Percentiles rank a stretch among this genome's conserved stretches.
Evolutionary conservation across 2,797 vertebrate genomes (phyloP).

Genomic region (Sebastes matsubarae): DNA sequence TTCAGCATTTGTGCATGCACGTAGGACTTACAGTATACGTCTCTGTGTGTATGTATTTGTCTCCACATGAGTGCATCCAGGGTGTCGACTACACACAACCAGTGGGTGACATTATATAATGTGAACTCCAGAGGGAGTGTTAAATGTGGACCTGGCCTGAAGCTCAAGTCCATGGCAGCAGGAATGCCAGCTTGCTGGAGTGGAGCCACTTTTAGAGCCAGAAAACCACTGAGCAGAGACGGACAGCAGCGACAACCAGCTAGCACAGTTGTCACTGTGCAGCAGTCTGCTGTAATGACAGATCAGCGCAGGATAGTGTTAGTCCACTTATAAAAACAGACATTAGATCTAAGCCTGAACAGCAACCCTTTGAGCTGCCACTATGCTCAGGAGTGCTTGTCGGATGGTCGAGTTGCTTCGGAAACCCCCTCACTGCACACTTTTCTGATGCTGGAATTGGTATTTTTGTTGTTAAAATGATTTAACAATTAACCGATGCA

Average conservation of each 20-base stretch:
- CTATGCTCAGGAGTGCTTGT: not conserved
- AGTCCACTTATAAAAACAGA: constrained; percentile 32
- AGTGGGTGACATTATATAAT: constrained; percentile 61
- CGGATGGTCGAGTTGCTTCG: not conserved
- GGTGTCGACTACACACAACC: constrained; percentile 23
- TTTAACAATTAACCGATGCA: not conserved
- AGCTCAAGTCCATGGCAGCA: constrained; percentile 31
- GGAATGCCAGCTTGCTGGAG: constrained; percentile 58
- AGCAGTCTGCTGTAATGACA: constrained; percentile 34
- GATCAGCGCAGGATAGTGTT: not conserved
- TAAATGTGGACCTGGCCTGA: constrained; percentile 61
- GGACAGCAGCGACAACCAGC: constrained; percentile 30
- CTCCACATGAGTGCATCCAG: constrained; percentile 3
- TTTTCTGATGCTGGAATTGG: not conserved
- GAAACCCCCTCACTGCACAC: not conserved
- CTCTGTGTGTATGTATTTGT: not conserved
- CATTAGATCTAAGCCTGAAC: not conserved
- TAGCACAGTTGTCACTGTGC: constrained; percentile 44
- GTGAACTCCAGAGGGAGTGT: constrained; percentile 43
- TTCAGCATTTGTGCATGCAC: not conserved
- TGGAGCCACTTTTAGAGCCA: constrained; percentile 51
- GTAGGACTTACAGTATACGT: not conserved
- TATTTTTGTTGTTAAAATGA: not conserved
- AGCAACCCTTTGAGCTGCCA: not conserved
- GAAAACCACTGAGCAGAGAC: constrained; percentile 35